These are phyloP conservation scores for Trichogramma evanescens DNA, from an alignment of 2,888 invertebrate species.

Conservation along the genomic window DNA sequence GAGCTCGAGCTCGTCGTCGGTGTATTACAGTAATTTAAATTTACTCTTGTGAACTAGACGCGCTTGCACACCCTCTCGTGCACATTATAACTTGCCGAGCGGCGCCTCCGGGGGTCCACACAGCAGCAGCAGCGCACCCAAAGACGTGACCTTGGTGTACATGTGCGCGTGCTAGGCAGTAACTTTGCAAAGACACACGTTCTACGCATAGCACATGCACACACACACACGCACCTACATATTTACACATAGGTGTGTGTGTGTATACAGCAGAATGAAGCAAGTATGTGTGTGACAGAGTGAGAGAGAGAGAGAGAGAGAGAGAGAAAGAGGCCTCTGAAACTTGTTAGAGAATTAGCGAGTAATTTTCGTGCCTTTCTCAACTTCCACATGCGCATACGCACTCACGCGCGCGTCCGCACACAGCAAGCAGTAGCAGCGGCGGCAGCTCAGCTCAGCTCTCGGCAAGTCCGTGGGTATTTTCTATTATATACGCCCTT, in stretches of 20 bases:
- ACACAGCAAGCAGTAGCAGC: not conserved
- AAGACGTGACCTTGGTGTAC: conserved; percentile 20
- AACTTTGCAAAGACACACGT: conserved; percentile 4
- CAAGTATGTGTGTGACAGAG: not conserved
- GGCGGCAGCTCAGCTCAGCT: not conserved
- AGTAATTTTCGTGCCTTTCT: conserved; percentile 20
- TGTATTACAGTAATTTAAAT: conserved; percentile 20
- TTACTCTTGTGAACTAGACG: conserved; percentile 8
- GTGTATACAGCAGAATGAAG: conserved; percentile 10
- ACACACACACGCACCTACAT: not conserved
- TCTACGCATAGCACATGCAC: not conserved
- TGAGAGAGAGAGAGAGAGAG: not conserved
- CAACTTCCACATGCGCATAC: too few relatives aligned
- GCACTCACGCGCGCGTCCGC: too few relatives aligned
- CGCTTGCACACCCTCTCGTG: not conserved
- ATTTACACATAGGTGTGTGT: not conserved
- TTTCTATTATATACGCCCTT: too few relatives aligned
- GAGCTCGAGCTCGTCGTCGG: too few relatives aligned
- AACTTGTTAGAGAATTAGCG: conserved; percentile 22
- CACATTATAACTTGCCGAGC: too few relatives aligned
- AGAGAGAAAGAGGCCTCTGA: not conserved
- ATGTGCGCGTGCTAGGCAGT: not conserved
- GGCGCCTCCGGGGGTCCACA: conserved; percentile 4
- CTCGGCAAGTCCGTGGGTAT: too few relatives aligned
- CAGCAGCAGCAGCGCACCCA: not conserved